phyloP scores from a whole-genome alignment of 2,113 vertebrate genomes.

The Marmota flaviventris region DNA sequence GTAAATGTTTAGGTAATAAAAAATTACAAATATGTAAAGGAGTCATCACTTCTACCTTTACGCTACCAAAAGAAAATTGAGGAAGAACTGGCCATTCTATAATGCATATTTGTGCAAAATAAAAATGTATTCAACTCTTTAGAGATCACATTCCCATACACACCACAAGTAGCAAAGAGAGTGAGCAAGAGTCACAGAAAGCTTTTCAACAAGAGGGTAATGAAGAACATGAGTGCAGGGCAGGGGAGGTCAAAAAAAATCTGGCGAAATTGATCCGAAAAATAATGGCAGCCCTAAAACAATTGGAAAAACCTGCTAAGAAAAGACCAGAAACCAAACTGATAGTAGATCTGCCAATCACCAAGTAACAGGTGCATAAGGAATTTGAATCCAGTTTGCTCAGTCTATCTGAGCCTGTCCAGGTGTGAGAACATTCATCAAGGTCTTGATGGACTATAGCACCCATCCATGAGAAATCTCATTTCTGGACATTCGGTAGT shows the following conservation, averaged over 20 bases:
- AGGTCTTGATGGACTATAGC: conserved; percentile 74
- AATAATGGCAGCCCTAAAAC: not conserved
- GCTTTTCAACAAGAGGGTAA: not conserved
- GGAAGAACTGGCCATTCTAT: not conserved
- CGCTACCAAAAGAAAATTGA: not conserved
- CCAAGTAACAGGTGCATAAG: conserved; percentile 57
- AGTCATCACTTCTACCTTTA: not conserved
- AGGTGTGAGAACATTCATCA: conserved; percentile 86
- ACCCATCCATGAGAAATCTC: conserved; percentile 78
- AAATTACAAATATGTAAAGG: not conserved
- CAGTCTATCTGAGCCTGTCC: conserved; percentile 76
- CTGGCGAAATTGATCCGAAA: conserved; percentile 36
- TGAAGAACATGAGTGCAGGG: not conserved
- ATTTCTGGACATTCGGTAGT: conserved; percentile 83
- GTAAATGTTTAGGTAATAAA: not conserved
- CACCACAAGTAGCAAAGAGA: not conserved
- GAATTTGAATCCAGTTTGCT: conserved; percentile 74
- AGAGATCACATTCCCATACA: not conserved
- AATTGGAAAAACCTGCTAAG: conserved; percentile 44
- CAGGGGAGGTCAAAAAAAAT: not conserved
- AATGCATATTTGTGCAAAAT: not conserved
- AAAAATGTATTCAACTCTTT: not conserved
- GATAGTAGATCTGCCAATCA: conserved; percentile 24
- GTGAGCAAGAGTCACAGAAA: conserved; percentile 3
- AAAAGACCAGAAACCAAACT: not conserved